Conservation (phyloP, 2,113 vertebrate species). For the Pseudonaja textilis region DNA sequence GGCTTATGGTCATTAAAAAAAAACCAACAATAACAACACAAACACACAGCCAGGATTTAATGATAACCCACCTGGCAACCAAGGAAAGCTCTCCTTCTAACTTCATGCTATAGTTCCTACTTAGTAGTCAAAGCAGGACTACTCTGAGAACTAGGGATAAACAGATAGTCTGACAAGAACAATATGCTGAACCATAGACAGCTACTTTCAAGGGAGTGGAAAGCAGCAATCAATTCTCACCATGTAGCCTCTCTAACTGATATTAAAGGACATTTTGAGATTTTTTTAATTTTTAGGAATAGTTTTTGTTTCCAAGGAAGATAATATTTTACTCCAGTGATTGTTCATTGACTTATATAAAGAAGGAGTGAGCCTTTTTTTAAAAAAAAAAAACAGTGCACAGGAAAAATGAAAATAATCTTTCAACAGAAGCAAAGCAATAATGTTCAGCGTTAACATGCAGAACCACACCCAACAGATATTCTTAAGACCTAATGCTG, state of each 20-base stretch:
- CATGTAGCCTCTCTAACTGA: neutral
- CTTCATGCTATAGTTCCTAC: slow-evolving; percentile 27
- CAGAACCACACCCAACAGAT: neutral
- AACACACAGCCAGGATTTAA: slow-evolving; percentile 40
- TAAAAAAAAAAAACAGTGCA: neutral
- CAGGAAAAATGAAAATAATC: neutral
- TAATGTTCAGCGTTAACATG: neutral
- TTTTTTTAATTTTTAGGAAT: neutral
- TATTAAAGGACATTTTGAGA: slow-evolving; percentile 14
- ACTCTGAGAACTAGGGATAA: slow-evolving; percentile 9
- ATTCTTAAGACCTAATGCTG: neutral
- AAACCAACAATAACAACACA: neutral
- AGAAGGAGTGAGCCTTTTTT: neutral
- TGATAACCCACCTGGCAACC: slow-evolving; percentile 39
- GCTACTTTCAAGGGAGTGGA: slow-evolving; percentile 12
- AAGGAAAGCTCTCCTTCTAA: slow-evolving; percentile 37
- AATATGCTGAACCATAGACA: slow-evolving; percentile 14
- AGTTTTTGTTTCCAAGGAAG: neutral
- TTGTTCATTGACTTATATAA: neutral
- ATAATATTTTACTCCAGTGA: neutral
- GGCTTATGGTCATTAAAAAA: slow-evolving; percentile 50
- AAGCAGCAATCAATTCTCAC: slow-evolving; percentile 22
- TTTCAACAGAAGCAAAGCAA: neutral
- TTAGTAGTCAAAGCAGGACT: slow-evolving; percentile 35
- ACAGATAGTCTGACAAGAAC: slow-evolving; percentile 23